Conservation (phyloP, 1,140 invertebrate genomes). For the Drosophila virilis region DNA sequence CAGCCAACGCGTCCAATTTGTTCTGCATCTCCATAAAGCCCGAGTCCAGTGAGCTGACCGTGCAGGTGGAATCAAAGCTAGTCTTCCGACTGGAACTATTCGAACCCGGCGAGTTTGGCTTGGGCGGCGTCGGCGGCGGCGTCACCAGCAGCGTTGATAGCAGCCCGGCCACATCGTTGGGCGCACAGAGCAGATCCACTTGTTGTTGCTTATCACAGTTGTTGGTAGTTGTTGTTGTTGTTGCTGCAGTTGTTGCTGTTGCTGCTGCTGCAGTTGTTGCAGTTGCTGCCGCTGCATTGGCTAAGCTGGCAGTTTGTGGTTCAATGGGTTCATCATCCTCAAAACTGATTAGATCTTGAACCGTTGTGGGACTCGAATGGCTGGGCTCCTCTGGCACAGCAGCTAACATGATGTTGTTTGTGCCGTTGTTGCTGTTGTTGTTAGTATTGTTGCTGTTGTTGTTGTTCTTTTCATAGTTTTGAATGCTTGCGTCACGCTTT, state of each 20-base stretch:
- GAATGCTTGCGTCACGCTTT: conserved; percentile 52
- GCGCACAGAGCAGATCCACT: conserved; percentile 67
- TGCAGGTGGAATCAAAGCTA: conserved; percentile 84
- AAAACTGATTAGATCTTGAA: conserved; percentile 77
- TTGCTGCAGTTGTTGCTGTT: conserved; percentile 1
- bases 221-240: conserved; percentile 16
- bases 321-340: conserved; percentile 59
- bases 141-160: conserved; percentile 33
- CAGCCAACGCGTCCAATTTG: conserved; percentile 72
- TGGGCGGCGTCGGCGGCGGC: conserved; percentile 56
- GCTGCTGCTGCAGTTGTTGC: not conserved
- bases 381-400: conserved; percentile 62
- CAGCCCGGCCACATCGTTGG: conserved; percentile 53
- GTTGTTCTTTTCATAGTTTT: conserved; percentile 44
- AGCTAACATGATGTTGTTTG: conserved; percentile 56
- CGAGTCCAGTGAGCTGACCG: conserved; percentile 84
- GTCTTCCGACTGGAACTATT: conserved; percentile 82
- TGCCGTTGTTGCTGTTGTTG: conserved; percentile 17
- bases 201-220: conserved; percentile 25
- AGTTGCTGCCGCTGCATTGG: conserved; percentile 28
- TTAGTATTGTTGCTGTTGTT: conserved; percentile 7
- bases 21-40: conserved; percentile 84
- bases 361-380: conserved; percentile 7
- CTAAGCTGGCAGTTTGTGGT: conserved; percentile 16
- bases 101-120: conserved; percentile 57